phyloP scores from a whole-genome alignment of 2,113 vertebrate species.

The Cebus imitator region DNA sequence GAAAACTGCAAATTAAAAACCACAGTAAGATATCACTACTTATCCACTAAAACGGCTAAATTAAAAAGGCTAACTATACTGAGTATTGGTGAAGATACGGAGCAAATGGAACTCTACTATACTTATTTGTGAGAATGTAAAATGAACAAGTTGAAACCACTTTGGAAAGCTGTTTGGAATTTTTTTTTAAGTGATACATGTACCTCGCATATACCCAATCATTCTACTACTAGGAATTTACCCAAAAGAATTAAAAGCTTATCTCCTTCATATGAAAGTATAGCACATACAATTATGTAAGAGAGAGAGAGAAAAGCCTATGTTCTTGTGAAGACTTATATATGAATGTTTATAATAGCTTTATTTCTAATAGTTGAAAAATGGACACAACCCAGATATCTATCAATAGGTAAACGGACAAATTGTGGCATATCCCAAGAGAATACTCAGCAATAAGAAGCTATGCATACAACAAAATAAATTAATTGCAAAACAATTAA shows the following conservation, averaged over 20 bases:
- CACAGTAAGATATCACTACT: not conserved
- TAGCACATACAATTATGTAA: too few relatives aligned
- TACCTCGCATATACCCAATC: not conserved
- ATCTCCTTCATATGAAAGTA: not conserved
- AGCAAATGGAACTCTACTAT: not conserved
- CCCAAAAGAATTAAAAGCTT: not conserved
- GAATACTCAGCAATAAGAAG: not conserved
- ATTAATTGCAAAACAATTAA: conserved; percentile 21
- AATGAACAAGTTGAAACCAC: not conserved
- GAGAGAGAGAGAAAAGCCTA: not conserved
- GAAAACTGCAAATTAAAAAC: not conserved
- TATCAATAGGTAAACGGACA: not conserved
- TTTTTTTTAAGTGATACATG: not conserved
- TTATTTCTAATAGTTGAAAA: not conserved
- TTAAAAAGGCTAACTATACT: not conserved
- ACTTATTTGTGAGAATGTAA: not conserved
- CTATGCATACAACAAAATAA: not conserved
- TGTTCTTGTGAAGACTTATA: not conserved
- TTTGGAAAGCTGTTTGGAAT: not conserved
- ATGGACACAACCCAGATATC: not conserved
- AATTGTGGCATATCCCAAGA: not conserved
- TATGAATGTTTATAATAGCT: not conserved
- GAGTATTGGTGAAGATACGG: not conserved
- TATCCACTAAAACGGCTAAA: not conserved
- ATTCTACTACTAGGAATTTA: not conserved